A percentile compares a stretch with the other conserved stretches of the same genome.
Conservation (phyloP, 2,113 vertebrate species). For the Dicerorhinus sumatrensis region DNA sequence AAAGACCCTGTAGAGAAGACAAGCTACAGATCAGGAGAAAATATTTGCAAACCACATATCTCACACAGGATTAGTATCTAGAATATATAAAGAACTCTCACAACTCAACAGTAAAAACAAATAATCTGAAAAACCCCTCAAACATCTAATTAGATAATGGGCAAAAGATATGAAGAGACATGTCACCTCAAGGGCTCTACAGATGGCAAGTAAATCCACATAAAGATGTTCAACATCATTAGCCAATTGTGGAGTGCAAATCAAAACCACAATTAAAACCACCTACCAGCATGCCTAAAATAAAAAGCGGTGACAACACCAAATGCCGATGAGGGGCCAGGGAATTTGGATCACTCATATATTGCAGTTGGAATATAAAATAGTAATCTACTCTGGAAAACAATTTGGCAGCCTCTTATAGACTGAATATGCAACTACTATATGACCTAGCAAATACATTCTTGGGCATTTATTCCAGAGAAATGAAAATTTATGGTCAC, state of each 20-base stretch:
- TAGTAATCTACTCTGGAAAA: not conserved
- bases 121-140: not conserved
- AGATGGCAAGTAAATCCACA: not conserved
- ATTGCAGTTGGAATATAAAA: not conserved
- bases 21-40: not conserved
- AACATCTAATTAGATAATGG: not conserved
- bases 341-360: not conserved
- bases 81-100: not conserved
- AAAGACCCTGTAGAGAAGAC: not conserved
- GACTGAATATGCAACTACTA: not conserved
- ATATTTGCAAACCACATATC: not conserved
- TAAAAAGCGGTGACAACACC: not conserved
- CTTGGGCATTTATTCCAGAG: not conserved
- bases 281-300: not conserved
- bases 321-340: not conserved
- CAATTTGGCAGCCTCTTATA: not conserved
- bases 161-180: not conserved
- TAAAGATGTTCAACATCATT: not conserved
- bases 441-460: not conserved
- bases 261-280: not conserved
- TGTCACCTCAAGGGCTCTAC: not conserved
- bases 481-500: too few species aligned
- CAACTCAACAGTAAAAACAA: not conserved
- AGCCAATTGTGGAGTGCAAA: not conserved
- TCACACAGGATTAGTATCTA: not conserved